Percentiles rank a stretch among this genome's conserved stretches.
These are phyloP conservation scores for Telmatochromis sp. DNA, from an alignment of 2,113 vertebrate genomes.

Conservation along the genomic window DNA sequence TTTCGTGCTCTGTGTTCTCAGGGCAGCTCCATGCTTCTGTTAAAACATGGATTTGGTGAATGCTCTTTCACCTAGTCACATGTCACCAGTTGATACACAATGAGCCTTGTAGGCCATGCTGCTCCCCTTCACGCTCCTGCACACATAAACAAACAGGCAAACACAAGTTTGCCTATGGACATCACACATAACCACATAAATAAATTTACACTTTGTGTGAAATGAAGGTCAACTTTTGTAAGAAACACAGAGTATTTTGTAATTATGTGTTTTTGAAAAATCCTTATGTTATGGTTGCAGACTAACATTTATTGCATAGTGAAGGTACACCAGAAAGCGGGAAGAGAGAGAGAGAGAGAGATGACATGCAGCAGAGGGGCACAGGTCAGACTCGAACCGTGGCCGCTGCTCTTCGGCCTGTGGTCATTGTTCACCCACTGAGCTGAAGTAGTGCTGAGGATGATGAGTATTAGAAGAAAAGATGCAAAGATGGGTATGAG, in stretches of 20 bases:
- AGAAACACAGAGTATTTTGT: neutral
- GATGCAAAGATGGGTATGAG: neutral
- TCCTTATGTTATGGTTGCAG: neutral
- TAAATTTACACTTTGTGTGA: neutral
- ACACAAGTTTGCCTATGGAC: constrained; percentile 4
- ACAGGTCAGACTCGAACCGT: neutral
- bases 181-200: neutral
- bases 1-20: constrained; percentile 24
- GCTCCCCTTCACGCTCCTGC: constrained; percentile 49
- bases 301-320: neutral
- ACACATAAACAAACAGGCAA: constrained; percentile 24
- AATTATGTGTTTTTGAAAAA: neutral
- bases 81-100: constrained; percentile 47
- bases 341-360: neutral
- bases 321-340: neutral
- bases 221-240: neutral
- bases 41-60: constrained; percentile 48
- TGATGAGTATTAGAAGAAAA: neutral
- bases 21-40: constrained; percentile 35
- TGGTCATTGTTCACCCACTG: neutral
- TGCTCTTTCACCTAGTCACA: constrained; percentile 25
- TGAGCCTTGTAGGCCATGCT: constrained; percentile 22
- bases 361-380: neutral
- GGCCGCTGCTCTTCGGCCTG: neutral
- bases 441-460: neutral